Evolutionary conservation across 1,140 invertebrate genomes (phyloP).

Genomic region (Drosophila lacertosa): DNA sequence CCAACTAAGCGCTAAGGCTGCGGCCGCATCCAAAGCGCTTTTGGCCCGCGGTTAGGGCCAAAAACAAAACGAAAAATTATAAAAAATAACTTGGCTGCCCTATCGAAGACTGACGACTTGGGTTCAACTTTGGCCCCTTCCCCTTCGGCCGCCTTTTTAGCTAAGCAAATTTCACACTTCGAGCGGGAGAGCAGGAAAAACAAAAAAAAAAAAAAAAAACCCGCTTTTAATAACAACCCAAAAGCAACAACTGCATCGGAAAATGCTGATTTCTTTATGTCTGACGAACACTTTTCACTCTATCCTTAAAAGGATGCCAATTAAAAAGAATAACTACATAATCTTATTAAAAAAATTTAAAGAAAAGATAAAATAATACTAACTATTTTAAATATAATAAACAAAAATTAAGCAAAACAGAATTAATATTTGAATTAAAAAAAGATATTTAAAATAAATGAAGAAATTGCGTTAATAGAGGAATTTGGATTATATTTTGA

Average conservation of each 20-base stretch:
- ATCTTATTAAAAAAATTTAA: not conserved
- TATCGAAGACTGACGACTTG: too few relatives aligned
- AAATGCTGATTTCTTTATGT: not conserved
- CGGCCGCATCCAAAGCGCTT: constrained; percentile 7
- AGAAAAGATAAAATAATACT: not conserved
- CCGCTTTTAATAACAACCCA: not conserved
- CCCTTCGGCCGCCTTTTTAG: constrained; percentile 1
- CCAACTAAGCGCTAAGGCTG: constrained; percentile 51
- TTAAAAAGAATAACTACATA: not conserved
- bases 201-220: constrained; percentile 5
- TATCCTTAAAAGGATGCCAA: not conserved
- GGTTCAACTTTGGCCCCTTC: constrained; percentile 16
- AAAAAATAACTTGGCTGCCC: too few relatives aligned
- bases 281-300: constrained; percentile 1
- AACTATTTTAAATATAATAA: not conserved
- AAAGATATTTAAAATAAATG: not conserved
- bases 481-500: too few relatives aligned
- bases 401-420: not conserved
- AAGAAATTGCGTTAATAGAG: too few relatives aligned
- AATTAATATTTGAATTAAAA: not conserved
- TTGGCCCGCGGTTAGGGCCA: constrained; percentile 12
- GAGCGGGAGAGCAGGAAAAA: constrained; percentile 8
- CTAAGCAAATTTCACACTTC: constrained; percentile 51
- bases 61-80: too few relatives aligned
- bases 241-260: constrained; percentile 2